These are phyloP conservation scores for Parazoanthus atlanticus DNA, from an alignment of 92 coral and sea anemone genomes.

Conservation along the genomic window DNA sequence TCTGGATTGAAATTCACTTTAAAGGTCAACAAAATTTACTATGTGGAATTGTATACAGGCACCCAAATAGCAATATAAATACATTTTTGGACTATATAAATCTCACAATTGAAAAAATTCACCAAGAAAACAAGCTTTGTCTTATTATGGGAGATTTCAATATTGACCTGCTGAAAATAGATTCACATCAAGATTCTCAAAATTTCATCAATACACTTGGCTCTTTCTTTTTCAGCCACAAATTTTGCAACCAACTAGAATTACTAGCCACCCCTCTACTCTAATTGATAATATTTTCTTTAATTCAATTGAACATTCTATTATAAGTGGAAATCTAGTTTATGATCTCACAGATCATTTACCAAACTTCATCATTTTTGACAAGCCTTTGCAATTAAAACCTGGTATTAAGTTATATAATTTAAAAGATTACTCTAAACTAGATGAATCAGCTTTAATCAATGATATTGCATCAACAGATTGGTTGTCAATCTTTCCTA, in stretches of 20 bases:
- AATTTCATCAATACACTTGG: conserved; percentile 6
- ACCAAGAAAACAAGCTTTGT: conserved; percentile 49
- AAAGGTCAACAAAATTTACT: conserved; percentile 48
- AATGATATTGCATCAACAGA: conserved; percentile 7
- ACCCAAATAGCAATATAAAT: conserved; percentile 48
- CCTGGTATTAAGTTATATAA: conserved; percentile 12
- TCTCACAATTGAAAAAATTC: conserved; percentile 43
- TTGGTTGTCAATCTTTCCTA: conserved; percentile 12
- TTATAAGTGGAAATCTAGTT: conserved; percentile 13
- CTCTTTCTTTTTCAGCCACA: conserved; percentile 5
- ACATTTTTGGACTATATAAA: conserved; percentile 27
- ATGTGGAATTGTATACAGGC: conserved; percentile 62
- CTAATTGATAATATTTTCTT: conserved; percentile 21
- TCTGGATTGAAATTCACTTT: conserved; percentile 54
- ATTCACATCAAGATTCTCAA: conserved; percentile 21
- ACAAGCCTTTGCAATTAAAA: conserved; percentile 13
- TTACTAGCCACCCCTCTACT: conserved; percentile 18
- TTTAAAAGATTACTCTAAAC: not conserved
- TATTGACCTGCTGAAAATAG: not conserved
- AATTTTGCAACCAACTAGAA: too few species aligned
- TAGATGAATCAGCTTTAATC: conserved; percentile 7
- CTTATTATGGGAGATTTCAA: conserved; percentile 49
- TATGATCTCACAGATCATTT: conserved; percentile 13
- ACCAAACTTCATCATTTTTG: conserved; percentile 14
- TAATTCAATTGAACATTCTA: not conserved